phyloP scores from a whole-genome alignment of 1,140 invertebrate species.

The Camponotus vicinus region DNA sequence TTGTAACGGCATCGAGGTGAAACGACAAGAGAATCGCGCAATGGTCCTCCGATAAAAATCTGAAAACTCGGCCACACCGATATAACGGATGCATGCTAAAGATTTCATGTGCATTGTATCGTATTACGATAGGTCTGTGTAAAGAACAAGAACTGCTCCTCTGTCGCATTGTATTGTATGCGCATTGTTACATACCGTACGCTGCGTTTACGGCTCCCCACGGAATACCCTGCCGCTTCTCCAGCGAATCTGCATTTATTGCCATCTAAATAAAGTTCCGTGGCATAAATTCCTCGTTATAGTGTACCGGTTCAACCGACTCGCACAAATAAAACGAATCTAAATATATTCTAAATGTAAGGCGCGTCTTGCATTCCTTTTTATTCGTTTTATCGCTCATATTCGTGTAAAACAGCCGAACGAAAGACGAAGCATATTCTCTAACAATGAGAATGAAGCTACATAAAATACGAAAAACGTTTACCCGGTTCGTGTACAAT shows the following conservation, averaged over 20 bases:
- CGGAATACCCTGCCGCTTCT: conserved; percentile 14
- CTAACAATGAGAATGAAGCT: neutral
- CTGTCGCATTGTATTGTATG: conserved; percentile 21
- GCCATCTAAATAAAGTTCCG: conserved; percentile 59
- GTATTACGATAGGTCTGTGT: conserved; percentile 28
- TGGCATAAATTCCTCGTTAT: conserved; percentile 59
- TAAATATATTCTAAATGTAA: conserved; percentile 25
- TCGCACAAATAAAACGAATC: conserved; percentile 40
- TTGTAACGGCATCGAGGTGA: neutral
- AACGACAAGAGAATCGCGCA: neutral
- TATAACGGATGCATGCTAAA: conserved; percentile 20
- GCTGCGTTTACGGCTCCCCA: conserved; percentile 33
- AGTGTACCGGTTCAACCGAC: neutral
- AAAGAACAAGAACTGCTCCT: conserved; percentile 24
- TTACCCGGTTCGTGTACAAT: neutral
- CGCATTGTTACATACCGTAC: conserved; percentile 32
- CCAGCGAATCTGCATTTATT: conserved; percentile 58
- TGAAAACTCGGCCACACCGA: neutral
- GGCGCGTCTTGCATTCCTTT: neutral
- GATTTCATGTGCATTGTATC: conserved; percentile 34
- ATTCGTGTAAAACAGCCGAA: neutral
- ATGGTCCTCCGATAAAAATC: conserved; percentile 18
- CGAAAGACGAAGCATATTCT: neutral
- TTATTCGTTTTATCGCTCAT: neutral
- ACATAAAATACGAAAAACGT: neutral